Conservation (phyloP, 2,888 invertebrate species). For the Eretmocerus hayati region DNA sequence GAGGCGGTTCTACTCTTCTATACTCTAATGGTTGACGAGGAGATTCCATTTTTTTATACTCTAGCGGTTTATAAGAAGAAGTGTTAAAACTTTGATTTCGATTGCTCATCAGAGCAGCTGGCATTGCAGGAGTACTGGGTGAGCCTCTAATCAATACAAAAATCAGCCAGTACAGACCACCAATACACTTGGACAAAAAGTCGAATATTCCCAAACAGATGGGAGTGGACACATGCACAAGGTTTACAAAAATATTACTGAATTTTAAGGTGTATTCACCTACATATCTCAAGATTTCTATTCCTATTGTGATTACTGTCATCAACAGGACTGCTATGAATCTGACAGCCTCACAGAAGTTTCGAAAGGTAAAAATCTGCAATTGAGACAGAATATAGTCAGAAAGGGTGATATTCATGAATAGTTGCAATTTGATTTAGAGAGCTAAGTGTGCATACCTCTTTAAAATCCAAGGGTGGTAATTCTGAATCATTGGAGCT, state of each 20-base stretch:
- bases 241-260: constrained; percentile 34
- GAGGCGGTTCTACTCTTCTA: no score
- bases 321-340: constrained; percentile 37
- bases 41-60: no score
- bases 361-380: constrained; percentile 36
- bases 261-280: constrained; percentile 40
- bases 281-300: constrained; percentile 34
- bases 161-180: constrained; percentile 42
- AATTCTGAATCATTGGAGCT: constrained; percentile 16
- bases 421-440: not conserved
- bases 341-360: constrained; percentile 34
- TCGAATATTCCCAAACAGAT: constrained; percentile 39
- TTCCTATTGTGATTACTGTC: constrained; percentile 31
- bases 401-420: not conserved
- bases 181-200: constrained; percentile 40
- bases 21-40: no score
- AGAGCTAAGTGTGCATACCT: constrained; percentile 22
- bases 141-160: constrained; percentile 34
- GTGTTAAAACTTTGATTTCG: not conserved
- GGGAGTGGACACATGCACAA: constrained; percentile 39
- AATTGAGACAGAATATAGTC: constrained; percentile 12
- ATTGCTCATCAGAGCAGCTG: constrained; percentile 15
- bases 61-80: no score
- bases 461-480: constrained; percentile 26
- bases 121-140: constrained; percentile 12